These are phyloP conservation scores for Desmodus rotundus DNA, from an alignment of 2,113 vertebrate genomes.

Conservation along the genomic window DNA sequence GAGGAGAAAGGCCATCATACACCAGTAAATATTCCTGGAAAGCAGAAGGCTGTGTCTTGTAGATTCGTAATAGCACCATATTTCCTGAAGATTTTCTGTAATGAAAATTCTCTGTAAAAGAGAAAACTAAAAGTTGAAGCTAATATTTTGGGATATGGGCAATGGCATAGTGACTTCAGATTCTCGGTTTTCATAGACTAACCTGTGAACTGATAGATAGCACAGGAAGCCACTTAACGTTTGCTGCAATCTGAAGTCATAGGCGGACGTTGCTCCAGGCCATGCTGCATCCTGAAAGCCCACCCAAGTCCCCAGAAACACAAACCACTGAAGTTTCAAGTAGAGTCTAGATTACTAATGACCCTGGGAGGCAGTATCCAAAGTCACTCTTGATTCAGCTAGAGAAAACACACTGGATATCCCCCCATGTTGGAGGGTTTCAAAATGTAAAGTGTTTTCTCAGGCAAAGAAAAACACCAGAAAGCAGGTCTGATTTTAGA, in stretches of 20 bases:
- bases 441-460: not conserved
- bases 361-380: not conserved
- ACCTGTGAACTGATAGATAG: too few relatives aligned
- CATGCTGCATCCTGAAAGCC: not conserved
- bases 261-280: not conserved
- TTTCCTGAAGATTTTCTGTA: not conserved
- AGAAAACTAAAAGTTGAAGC: not conserved
- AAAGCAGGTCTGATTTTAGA: not conserved
- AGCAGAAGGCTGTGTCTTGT: not conserved
- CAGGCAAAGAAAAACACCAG: not conserved
- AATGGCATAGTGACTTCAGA: not conserved
- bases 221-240: not conserved
- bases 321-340: not conserved
- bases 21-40: not conserved
- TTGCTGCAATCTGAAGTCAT: not conserved
- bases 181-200: not conserved
- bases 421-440: not conserved
- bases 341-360: not conserved
- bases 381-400: not conserved
- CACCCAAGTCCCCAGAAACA: not conserved
- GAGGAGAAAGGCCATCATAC: not conserved
- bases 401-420: not conserved
- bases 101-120: not conserved
- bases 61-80: not conserved
- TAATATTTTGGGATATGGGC: not conserved